Base-by-base conservation (phyloP, 1,140 invertebrate species). In the Bombus consobrinus region DNA sequence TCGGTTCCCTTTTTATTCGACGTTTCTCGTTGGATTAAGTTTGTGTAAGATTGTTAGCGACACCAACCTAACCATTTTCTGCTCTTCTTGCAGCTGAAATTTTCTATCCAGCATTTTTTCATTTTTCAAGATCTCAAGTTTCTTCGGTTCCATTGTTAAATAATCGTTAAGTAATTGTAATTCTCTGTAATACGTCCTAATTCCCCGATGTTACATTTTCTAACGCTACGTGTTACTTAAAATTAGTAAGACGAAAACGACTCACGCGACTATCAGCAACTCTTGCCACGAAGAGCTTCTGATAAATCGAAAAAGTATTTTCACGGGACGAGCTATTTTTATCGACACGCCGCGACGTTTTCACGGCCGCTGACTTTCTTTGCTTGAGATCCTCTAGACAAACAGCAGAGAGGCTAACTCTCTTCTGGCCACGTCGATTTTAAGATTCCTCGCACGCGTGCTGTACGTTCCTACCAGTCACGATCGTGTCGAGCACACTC, bases 391-490 rank as follows among this genome's bases (percentile, higher is more conserved):
- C 25, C 53, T 8, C 34, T 18, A 37, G 75, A 78, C 62, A 41
- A 32, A 41, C 34, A 15, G n/a, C 15, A 34, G 13, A 72, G 39
- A 64, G 39, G 28, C 68, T 34, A 59, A 41, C 81, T 22, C 57
- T 83, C 74, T 28, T 39, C 10, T 62, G 53, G 72, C 47, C 25
- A 41, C 18, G 53, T 22, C 13, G 41, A 76, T 13, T 64, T 88
- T 71, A 72, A 81, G 41, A 89, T 89, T 89, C 81, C 28, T 62
- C 25, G 25, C 73, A 81, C 77, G 77, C 72, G 59, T 69, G 57
- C 62, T 12, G 53, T 41, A 79, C 77, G 71, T 79, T 87, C 39
- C 39, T 57, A 64, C 62, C 64, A 25, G 87, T 85, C 72, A 85
- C 76, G 81, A 43, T 10, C 86, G 34, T 28, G 39, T 69, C 34